Percentiles rank a stretch among this genome's conserved stretches.
phyloP scores from a whole-genome alignment of 2,888 invertebrate species.

The Netelia virgata region DNA sequence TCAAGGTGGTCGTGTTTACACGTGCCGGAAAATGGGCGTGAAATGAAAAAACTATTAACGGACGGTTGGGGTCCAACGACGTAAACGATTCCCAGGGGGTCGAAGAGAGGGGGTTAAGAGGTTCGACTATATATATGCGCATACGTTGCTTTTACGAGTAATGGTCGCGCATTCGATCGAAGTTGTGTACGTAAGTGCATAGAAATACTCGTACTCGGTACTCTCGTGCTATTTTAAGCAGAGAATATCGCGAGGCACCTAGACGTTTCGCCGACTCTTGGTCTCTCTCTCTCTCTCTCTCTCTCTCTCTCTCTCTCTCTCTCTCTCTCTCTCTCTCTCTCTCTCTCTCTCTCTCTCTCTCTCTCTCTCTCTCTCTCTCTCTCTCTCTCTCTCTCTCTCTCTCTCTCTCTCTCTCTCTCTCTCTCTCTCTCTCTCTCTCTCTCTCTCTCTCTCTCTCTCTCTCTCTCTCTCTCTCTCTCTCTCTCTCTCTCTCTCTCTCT shows the following conservation, averaged over 20 bases:
- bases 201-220: constrained; percentile 7
- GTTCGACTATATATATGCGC: background rate
- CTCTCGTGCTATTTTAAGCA: constrained; percentile 54
- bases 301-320: too few relatives aligned
- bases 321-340: constrained; percentile 4
- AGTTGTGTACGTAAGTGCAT: background rate
- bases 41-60: constrained; percentile 35
- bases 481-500: background rate
- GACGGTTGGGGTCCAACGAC: background rate
- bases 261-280: constrained; percentile 39
- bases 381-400: constrained; percentile 14
- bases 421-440: constrained; percentile 7
- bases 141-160: constrained; percentile 32
- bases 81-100: constrained; percentile 14
- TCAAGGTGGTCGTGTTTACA: background rate
- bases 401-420: background rate
- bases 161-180: constrained; percentile 38
- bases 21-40: constrained; percentile 18
- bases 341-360: constrained; percentile 5
- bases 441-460: constrained; percentile 6
- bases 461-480: constrained; percentile 5
- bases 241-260: constrained; percentile 49
- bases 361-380: background rate
- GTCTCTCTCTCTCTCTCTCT: constrained; percentile 3
- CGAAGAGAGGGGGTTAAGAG: too few relatives aligned